phyloP scores from a whole-genome alignment of 2,797 vertebrate genomes.

The Neosilurus hyrtlii region DNA sequence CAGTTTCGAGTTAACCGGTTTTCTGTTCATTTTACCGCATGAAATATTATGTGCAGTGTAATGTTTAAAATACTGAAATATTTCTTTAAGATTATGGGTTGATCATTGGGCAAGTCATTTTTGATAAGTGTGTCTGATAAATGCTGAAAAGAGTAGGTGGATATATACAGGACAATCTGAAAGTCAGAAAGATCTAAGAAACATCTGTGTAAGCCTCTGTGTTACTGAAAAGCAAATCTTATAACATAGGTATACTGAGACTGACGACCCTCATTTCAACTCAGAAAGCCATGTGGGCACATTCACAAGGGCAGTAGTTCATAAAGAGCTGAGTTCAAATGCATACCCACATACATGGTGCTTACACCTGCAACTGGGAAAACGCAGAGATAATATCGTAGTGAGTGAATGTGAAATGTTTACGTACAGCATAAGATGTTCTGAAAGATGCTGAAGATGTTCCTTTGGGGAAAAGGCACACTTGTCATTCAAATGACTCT shows the following conservation, averaged over 20 bases:
- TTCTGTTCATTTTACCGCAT: neutral
- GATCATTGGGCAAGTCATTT: neutral
- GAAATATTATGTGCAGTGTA: neutral
- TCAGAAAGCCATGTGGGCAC: conserved; percentile 4
- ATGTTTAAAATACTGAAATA: neutral
- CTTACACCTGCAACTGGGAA: conserved; percentile 29
- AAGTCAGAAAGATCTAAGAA: neutral
- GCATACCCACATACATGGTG: neutral
- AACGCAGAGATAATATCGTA: neutral
- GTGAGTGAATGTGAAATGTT: conserved; percentile 1
- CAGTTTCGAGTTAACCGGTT: neutral
- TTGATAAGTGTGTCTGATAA: neutral
- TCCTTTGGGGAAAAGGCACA: neutral
- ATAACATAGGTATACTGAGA: conserved; percentile 2
- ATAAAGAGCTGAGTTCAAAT: conserved; percentile 22
- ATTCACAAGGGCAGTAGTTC: conserved; percentile 11
- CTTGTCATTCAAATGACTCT: conserved; percentile 7
- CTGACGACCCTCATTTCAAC: neutral
- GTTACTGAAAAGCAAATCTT: neutral
- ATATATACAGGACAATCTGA: neutral
- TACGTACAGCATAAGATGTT: neutral
- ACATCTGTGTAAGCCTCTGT: neutral
- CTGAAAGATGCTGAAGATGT: neutral
- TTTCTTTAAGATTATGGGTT: neutral
- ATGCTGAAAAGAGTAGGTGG: neutral